These are phyloP conservation scores for Leptatherina wallacei DNA, from an alignment of 2,797 vertebrate genomes.

Conservation along the genomic window DNA sequence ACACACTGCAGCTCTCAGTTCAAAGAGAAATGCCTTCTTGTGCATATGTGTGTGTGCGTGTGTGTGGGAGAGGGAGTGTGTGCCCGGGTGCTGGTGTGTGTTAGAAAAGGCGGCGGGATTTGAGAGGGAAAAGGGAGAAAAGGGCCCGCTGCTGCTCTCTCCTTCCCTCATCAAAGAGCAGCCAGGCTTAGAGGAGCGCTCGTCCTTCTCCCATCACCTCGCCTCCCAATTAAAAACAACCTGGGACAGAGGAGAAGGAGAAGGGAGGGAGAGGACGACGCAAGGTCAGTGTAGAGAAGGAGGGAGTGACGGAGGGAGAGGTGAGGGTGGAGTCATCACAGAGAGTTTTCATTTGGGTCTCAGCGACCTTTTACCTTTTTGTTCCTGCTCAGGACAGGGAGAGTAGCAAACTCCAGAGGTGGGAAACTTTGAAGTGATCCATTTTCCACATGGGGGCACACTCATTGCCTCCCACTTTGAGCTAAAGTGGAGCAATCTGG, in stretches of 20 bases:
- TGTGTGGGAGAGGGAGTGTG: constrained; percentile 40
- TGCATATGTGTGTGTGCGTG: constrained; percentile 56
- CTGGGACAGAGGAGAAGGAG: constrained; percentile 52
- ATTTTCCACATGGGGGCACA: constrained; percentile 10
- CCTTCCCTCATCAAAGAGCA: constrained; percentile 75
- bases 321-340: constrained; percentile 11
- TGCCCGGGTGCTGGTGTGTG: constrained; percentile 55
- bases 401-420: constrained; percentile 16
- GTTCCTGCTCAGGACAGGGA: constrained; percentile 16
- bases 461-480: constrained; percentile 5
- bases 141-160: constrained; percentile 50
- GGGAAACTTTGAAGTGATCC: constrained; percentile 35
- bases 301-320: constrained; percentile 36
- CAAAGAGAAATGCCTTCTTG: constrained; percentile 77
- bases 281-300: constrained; percentile 50
- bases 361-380: constrained; percentile 43
- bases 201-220: constrained; percentile 60
- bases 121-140: constrained; percentile 55
- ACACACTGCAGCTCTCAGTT: constrained; percentile 81
- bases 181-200: constrained; percentile 68
- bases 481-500: constrained; percentile 28
- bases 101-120: constrained; percentile 69
- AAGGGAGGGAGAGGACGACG: constrained; percentile 40
- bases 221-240: constrained; percentile 76
- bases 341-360: constrained; percentile 25